A percentile compares a stretch with the other conserved stretches of the same genome.
Conservation (phyloP, 2,113 vertebrate genomes). For the Sphyrna mokarran region DNA sequence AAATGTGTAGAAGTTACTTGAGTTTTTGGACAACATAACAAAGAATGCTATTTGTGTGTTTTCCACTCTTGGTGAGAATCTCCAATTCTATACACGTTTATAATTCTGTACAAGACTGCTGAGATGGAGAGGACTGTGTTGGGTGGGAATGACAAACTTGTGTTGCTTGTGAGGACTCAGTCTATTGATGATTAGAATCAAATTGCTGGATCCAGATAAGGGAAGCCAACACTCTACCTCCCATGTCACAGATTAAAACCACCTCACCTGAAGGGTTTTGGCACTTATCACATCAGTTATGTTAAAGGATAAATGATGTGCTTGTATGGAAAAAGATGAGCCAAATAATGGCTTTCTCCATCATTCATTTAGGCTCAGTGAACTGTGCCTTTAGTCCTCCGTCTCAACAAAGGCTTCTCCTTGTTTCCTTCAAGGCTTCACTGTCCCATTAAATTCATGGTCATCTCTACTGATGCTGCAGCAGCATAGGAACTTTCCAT, state of each 20-base stretch:
- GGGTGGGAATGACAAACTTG: background rate
- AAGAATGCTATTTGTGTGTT: background rate
- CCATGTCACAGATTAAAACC: too few relatives aligned
- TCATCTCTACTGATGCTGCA: background rate
- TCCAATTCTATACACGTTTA: background rate
- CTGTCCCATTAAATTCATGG: background rate
- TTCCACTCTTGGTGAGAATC: background rate
- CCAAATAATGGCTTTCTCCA: too few relatives aligned
- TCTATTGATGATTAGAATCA: background rate
- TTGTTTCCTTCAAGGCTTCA: background rate
- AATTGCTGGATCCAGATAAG: background rate
- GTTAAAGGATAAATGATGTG: background rate
- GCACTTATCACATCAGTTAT: background rate
- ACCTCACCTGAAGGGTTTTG: background rate
- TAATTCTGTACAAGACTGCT: background rate
- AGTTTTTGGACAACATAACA: background rate
- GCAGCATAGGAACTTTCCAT: background rate
- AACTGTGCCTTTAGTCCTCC: background rate
- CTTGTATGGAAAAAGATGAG: too few relatives aligned
- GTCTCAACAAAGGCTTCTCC: background rate
- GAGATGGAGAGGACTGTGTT: background rate
- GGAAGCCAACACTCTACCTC: background rate
- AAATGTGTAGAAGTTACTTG: background rate
- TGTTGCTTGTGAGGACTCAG: background rate
- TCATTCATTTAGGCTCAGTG: background rate